phyloP scores from a whole-genome alignment of 2,797 vertebrate species.

The Mycteria americana region DNA sequence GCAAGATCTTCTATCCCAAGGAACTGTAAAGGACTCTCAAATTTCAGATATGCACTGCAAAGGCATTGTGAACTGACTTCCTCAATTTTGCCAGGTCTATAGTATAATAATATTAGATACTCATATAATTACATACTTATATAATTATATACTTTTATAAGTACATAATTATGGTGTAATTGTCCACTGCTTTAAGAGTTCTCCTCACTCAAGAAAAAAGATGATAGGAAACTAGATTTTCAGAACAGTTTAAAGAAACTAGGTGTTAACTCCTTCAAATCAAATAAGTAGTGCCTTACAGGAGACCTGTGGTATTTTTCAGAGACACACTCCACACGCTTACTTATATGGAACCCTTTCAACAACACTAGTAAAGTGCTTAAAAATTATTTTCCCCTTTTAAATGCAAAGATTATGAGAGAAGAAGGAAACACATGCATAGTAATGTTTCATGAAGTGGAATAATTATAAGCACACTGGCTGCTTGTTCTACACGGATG shows the following conservation, averaged over 20 bases:
- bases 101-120: not conserved
- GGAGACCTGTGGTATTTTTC: not conserved
- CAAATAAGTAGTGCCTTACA: not conserved
- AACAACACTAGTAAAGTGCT: not conserved
- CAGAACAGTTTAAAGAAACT: not conserved
- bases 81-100: not conserved
- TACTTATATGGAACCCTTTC: not conserved
- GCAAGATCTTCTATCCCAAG: not conserved
- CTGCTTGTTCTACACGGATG: not conserved
- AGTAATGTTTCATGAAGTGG: not conserved
- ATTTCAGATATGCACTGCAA: not conserved
- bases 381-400: not conserved
- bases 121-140: not conserved
- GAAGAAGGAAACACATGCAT: not conserved
- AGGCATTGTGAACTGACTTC: not conserved
- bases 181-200: not conserved
- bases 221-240: not conserved
- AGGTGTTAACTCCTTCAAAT: not conserved
- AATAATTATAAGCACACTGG: not conserved
- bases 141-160: not conserved
- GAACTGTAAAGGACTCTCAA: not conserved
- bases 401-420: not conserved
- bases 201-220: not conserved
- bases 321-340: not conserved
- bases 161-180: not conserved